Evolutionary conservation across 2,113 vertebrate genomes (phyloP).

Genomic region (Hippocampus barbouri): DNA sequence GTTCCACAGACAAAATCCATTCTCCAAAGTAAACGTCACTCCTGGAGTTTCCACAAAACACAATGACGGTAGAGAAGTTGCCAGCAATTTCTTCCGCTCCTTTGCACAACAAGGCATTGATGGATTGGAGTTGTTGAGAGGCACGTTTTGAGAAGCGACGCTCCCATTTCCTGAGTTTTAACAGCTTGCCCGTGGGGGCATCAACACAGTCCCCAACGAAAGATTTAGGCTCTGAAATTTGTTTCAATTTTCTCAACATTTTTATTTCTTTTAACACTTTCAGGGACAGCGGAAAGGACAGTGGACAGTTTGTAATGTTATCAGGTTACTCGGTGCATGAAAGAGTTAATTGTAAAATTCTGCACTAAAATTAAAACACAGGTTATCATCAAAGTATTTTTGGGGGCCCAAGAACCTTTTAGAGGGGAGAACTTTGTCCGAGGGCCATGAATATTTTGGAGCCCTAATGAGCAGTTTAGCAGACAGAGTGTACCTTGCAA

Average conservation of each 20-base stretch:
- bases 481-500: slow-evolving; percentile 55
- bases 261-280: too few relatives aligned
- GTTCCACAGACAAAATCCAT: slow-evolving; percentile 25
- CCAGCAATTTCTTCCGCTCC: slow-evolving; percentile 33
- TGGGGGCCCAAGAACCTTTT: too few relatives aligned
- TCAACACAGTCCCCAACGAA: not conserved
- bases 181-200: not conserved
- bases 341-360: too few relatives aligned
- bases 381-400: too few relatives aligned
- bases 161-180: slow-evolving; percentile 15
- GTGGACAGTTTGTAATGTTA: too few relatives aligned
- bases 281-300: too few relatives aligned
- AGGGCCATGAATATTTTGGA: too few relatives aligned
- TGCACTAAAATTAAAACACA: too few relatives aligned
- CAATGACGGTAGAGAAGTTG: slow-evolving; percentile 9
- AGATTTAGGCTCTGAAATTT: not conserved
- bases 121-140: slow-evolving; percentile 26
- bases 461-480: not conserved
- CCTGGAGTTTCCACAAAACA: slow-evolving; percentile 31
- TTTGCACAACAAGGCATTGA: not conserved
- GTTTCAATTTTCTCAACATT: not conserved
- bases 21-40: slow-evolving; percentile 34
- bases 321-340: too few relatives aligned
- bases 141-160: slow-evolving; percentile 7
- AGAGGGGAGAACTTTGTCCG: too few relatives aligned